Conservation (phyloP, 2,113 vertebrate species). For the Semnopithecus entellus region DNA sequence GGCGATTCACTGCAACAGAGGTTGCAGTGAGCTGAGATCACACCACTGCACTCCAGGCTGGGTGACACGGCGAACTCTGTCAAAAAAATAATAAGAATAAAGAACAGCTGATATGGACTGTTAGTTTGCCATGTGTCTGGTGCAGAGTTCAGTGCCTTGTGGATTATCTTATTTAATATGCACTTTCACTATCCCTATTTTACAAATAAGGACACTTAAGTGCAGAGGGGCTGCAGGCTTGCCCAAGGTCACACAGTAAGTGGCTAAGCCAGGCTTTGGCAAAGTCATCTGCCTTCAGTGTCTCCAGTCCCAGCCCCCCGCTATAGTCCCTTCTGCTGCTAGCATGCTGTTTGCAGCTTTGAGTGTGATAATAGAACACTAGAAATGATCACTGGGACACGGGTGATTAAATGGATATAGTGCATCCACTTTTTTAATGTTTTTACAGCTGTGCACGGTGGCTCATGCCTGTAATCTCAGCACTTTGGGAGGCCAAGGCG, state of each 20-base stretch:
- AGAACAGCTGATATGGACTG: accelerated
- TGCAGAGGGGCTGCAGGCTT: not conserved
- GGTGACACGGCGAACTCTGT: not conserved
- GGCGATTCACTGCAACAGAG: not conserved
- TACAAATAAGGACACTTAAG: not conserved
- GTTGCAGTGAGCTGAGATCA: not conserved
- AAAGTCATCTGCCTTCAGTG: not conserved
- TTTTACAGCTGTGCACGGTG: not conserved
- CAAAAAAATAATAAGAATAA: not conserved
- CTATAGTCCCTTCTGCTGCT: not conserved
- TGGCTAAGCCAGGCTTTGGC: not conserved
- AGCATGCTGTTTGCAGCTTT: not conserved
- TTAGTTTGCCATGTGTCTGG: not conserved
- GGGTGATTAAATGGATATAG: not conserved
- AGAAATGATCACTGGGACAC: not conserved
- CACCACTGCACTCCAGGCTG: not conserved
- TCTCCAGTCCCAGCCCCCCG: not conserved
- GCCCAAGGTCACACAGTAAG: not conserved
- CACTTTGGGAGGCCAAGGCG: not conserved
- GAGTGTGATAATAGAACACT: not conserved
- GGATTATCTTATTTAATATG: not conserved
- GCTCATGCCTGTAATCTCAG: not conserved
- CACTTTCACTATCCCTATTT: not conserved
- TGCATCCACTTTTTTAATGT: not conserved
- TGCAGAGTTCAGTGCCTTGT: not conserved